Evolutionary conservation across 2,888 invertebrate species (phyloP), one percentile per base, ranked within the genome.

Genomic region (Eristalinus aeneus): DNA sequence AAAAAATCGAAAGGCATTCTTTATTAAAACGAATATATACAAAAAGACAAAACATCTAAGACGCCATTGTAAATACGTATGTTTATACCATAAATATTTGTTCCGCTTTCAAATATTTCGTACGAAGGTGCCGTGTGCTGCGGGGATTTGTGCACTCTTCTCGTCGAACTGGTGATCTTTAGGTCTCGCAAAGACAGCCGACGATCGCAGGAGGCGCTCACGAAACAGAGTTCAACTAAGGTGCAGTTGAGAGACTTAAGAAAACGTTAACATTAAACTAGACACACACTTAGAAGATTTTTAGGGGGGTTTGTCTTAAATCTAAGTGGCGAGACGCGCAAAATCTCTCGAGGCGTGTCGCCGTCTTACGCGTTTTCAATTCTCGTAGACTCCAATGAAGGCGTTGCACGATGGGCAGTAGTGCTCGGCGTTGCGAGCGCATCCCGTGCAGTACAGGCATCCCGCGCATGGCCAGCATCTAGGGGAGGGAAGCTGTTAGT

Each of bases 401-500:
- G 92, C 89, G 46, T 91, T 91, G 88, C 94, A 94, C 83, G 92
- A 91, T 0, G 93, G 93, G 67, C 94, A 94, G 87, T 93, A 93
- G 88, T 94, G 94, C 46, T 93, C 92, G 1, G 91, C 90, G 61
- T 92, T 93, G 68, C 90, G 91, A 88, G 93, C 93, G 3, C 93
- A 92, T 71, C 93, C 91, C 88, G 93, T 90, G 88, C 93, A 94
- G 89, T 94, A 94, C 0, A 94, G 93, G 1, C 94, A 82, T 58
- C 93, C 92, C 12, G 91, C 90, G 72, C 93, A 93, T 0, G 93
- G 93, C 11, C 72, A 77, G 32, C 65, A 93, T 93, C 87, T 87
- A 31, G 54, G 16, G 10, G 11, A 16, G 16, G 16, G 1, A 16
- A 16, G 27, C 5, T 39, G n/a, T 6, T 5, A n/a, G 16, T 39